phyloP scores from a whole-genome alignment of 2,888 invertebrate genomes.

The Amphipoea lucens region DNA sequence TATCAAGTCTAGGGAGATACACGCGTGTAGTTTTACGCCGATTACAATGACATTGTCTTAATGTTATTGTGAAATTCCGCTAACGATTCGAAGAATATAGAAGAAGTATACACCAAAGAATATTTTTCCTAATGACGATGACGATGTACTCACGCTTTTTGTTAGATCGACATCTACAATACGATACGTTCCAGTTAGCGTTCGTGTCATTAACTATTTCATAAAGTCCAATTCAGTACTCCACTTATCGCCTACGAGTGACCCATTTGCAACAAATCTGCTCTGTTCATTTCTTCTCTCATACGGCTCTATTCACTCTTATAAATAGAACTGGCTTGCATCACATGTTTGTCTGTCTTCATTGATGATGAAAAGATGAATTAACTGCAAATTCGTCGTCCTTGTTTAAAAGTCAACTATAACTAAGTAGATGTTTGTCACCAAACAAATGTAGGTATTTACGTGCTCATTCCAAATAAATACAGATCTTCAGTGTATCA shows the following conservation, averaged over 20 bases:
- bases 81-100: not conserved
- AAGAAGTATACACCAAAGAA: not conserved
- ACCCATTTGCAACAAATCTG: slow-evolving; percentile 37
- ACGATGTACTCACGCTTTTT: not conserved
- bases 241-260: slow-evolving; percentile 40
- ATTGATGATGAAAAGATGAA: not conserved
- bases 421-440: not conserved
- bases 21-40: slow-evolving; percentile 35
- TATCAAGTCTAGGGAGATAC: slow-evolving; percentile 55
- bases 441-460: not conserved
- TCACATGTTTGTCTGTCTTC: not conserved
- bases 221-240: not conserved
- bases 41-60: slow-evolving; percentile 32
- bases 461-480: not conserved
- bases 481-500: not conserved
- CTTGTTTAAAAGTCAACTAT: not conserved
- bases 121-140: not conserved
- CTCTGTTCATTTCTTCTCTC: slow-evolving; percentile 1
- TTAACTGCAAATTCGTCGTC: not conserved
- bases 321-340: slow-evolving; percentile 13
- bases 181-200: not conserved
- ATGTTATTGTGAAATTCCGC: not conserved
- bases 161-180: not conserved
- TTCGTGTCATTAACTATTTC: not conserved
- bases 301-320: slow-evolving; percentile 4